phyloP scores from a whole-genome alignment of 2,888 invertebrate genomes.

The Phortica magna region DNA sequence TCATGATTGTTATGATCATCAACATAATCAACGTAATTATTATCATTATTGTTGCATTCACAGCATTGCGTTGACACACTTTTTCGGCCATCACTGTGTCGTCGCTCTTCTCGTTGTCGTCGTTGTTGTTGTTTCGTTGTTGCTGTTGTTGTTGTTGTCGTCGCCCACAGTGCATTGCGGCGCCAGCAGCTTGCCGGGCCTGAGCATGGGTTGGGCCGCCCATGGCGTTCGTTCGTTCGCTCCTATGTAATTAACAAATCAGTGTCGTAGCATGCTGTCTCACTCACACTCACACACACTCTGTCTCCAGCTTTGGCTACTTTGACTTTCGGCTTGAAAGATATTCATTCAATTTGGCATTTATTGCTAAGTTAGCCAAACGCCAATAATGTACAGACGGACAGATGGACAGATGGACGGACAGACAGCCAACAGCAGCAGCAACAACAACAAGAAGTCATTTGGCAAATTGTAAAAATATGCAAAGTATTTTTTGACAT shows the following conservation, averaged over 20 bases:
- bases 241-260: slow-evolving; percentile 29
- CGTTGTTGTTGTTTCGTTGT: background rate
- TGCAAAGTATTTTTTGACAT: slow-evolving; percentile 8
- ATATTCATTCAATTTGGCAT: slow-evolving; percentile 8
- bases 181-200: background rate
- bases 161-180: slow-evolving; percentile 15
- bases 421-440: background rate
- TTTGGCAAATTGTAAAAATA: background rate
- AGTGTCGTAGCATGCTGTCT: slow-evolving; percentile 30
- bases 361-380: too few relatives aligned
- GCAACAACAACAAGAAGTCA: background rate
- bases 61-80: background rate
- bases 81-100: background rate
- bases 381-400: too few relatives aligned
- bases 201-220: slow-evolving; percentile 1
- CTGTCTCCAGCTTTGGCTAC: too few relatives aligned
- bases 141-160: background rate
- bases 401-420: background rate
- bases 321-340: too few relatives aligned
- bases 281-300: background rate
- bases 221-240: slow-evolving; percentile 25
- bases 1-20: background rate
- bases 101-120: background rate
- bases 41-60: background rate
- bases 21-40: background rate